These are phyloP conservation scores for Neopipo cinnamomea DNA, from an alignment of 2,113 vertebrate genomes.

Conservation along the genomic window DNA sequence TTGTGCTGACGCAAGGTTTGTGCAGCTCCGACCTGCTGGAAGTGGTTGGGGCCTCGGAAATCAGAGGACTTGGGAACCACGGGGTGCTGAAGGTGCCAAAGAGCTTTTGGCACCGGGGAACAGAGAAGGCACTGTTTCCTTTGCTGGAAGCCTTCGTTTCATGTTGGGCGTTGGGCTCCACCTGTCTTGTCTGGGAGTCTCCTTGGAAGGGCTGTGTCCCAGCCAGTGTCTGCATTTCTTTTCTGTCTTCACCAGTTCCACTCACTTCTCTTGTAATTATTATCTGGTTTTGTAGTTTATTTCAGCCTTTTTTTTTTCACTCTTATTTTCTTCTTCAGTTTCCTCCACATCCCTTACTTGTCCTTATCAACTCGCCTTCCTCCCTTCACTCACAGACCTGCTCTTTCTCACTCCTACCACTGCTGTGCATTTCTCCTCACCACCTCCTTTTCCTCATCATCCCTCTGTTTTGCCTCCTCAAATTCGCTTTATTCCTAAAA, in stretches of 20 bases:
- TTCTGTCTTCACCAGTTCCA: background rate
- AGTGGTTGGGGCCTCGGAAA: background rate
- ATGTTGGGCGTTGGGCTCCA: accelerated
- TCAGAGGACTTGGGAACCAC: background rate
- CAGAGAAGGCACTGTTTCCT: background rate
- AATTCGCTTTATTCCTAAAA: background rate
- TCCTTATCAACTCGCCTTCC: background rate
- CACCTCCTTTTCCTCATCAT: background rate
- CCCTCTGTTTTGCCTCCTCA: background rate
- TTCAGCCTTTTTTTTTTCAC: accelerated
- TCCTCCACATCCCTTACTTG: background rate
- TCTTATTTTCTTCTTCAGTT: background rate
- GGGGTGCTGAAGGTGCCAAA: background rate
- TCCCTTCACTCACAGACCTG: background rate
- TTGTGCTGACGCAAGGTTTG: conserved; percentile 21
- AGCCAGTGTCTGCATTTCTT: background rate
- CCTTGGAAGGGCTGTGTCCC: background rate
- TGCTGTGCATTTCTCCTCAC: background rate
- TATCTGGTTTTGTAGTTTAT: background rate
- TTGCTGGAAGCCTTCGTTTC: background rate
- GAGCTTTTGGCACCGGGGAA: background rate
- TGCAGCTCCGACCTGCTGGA: background rate
- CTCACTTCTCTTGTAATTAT: background rate
- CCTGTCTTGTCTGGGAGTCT: background rate
- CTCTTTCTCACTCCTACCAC: background rate